Conservation (phyloP, 2,113 vertebrate genomes). For the Mixornis gularis region DNA sequence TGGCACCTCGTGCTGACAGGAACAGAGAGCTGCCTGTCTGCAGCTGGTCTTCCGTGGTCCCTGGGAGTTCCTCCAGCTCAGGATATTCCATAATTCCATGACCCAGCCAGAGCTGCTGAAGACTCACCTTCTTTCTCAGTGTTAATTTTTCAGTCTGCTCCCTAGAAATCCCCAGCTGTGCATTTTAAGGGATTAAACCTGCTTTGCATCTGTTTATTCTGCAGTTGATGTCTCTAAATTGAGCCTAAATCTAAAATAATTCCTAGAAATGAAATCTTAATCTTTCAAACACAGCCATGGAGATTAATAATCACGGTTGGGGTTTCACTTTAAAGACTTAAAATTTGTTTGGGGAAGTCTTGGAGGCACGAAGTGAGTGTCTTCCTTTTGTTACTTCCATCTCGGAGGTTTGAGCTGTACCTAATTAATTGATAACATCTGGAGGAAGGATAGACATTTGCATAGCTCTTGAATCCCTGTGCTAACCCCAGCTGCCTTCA, state of each 20-base stretch:
- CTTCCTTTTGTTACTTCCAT: neutral
- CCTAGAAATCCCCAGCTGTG: neutral
- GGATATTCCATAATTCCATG: neutral
- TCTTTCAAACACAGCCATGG: neutral
- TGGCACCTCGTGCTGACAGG: rapidly evolving
- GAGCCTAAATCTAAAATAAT: conserved; percentile 43
- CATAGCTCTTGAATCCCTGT: neutral
- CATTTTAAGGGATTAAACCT: conserved; percentile 20
- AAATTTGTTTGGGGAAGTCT: conserved; percentile 8
- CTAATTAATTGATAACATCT: conserved; percentile 34
- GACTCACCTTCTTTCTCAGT: neutral
- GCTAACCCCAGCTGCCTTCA: neutral
- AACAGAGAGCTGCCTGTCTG: neutral
- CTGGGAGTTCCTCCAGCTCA: neutral
- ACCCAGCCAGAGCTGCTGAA: rapidly evolving
- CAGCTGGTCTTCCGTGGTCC: neutral
- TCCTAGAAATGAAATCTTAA: conserved; percentile 12
- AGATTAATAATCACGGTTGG: neutral
- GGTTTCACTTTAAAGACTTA: neutral
- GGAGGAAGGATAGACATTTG: neutral
- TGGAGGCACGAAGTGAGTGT: neutral
- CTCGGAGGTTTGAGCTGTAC: neutral
- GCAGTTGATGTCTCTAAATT: conserved; percentile 5
- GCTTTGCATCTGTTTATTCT: conserved; percentile 25
- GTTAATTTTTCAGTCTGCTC: neutral